These are phyloP conservation scores for Hydropsyche betteni DNA, from an alignment of 2,888 invertebrate genomes.

Conservation along the genomic window DNA sequence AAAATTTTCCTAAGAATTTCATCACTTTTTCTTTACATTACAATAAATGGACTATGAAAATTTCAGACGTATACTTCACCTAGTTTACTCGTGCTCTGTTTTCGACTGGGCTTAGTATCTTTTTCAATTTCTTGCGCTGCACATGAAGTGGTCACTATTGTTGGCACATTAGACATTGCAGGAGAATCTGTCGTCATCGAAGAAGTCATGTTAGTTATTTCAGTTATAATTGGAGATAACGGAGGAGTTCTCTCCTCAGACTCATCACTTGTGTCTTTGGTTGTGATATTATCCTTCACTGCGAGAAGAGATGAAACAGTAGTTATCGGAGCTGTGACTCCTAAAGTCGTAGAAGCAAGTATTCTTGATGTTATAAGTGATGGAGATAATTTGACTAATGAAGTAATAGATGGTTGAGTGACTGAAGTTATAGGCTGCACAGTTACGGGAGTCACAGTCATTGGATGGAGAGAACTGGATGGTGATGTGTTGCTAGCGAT, in stretches of 20 bases:
- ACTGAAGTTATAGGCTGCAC: neutral
- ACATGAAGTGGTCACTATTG: neutral
- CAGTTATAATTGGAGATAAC: neutral
- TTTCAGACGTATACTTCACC: slow-evolving; percentile 37
- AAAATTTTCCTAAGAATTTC: neutral
- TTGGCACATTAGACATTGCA: neutral
- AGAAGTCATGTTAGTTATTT: neutral
- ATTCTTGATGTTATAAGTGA: neutral
- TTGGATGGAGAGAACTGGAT: slow-evolving; percentile 11
- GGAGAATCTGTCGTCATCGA: neutral
- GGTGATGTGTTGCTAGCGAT: slow-evolving; percentile 24
- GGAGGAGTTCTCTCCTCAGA: neutral
- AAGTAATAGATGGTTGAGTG: neutral
- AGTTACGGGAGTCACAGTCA: neutral
- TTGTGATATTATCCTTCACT: neutral
- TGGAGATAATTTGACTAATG: slow-evolving; percentile 25
- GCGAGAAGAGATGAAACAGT: neutral
- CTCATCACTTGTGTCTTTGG: neutral
- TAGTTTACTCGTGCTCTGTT: slow-evolving; percentile 27
- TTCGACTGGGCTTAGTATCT: slow-evolving; percentile 15
- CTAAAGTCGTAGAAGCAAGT: neutral
- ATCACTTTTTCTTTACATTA: neutral
- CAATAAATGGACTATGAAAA: slow-evolving; percentile 1
- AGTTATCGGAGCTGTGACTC: slow-evolving; percentile 1
- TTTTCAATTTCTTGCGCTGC: neutral